Percentiles rank a stretch among this genome's conserved stretches.
Evolutionary conservation across 2,888 invertebrate species (phyloP).

Genomic region (Catocala sponsa): DNA sequence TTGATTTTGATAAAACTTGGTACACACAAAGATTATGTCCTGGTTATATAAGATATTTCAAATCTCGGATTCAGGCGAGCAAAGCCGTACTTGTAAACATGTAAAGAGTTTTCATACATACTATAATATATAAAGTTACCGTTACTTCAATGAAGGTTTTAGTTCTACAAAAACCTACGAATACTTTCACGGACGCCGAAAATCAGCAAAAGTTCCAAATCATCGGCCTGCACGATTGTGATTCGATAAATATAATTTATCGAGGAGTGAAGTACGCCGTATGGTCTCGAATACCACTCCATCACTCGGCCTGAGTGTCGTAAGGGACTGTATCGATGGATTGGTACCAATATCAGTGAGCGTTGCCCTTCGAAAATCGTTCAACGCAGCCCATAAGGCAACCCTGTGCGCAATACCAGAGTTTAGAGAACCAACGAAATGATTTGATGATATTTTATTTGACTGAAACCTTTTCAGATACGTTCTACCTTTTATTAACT

Average conservation of each 20-base stretch:
- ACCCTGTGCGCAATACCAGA: neutral
- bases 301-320: conserved; percentile 19
- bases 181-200: conserved; percentile 1
- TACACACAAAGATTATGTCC: too few species aligned
- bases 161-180: too few species aligned
- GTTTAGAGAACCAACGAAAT: neutral
- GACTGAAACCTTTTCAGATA: too few species aligned
- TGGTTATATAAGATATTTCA: too few species aligned
- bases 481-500: too few species aligned
- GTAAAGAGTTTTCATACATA: too few species aligned
- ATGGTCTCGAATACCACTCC: conserved; percentile 25
- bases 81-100: too few species aligned
- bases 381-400: conserved; percentile 2
- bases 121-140: too few species aligned
- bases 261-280: conserved; percentile 21
- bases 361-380: conserved; percentile 11
- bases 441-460: neutral
- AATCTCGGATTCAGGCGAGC: too few species aligned
- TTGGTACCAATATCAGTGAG: conserved; percentile 15
- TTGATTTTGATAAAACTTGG: too few species aligned
- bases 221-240: conserved; percentile 18
- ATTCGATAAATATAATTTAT: conserved; percentile 29
- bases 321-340: conserved; percentile 20
- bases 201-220: conserved; percentile 14
- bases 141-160: too few species aligned